Evolutionary conservation across 1,140 invertebrate genomes (phyloP).

Genomic region (Drosophila tani): DNA sequence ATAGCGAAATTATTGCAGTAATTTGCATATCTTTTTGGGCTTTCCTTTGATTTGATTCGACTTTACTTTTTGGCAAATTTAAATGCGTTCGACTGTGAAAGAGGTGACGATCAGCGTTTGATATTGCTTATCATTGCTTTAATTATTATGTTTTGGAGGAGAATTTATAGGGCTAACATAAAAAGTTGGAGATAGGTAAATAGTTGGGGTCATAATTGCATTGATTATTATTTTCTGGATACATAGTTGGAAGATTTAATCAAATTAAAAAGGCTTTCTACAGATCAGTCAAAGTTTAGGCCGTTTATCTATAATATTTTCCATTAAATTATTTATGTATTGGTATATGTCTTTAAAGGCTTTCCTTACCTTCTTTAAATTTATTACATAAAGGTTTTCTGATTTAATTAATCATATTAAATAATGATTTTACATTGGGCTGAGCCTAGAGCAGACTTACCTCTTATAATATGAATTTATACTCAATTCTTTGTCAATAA

Average conservation of each 20-base stretch:
- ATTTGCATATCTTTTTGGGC: conserved; percentile 31
- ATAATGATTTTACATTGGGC: too few species aligned
- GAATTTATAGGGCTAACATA: neutral
- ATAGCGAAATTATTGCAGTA: conserved; percentile 29
- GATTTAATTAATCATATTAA: too few species aligned
- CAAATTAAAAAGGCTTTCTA: neutral
- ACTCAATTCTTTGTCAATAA: too few species aligned
- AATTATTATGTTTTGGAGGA: neutral
- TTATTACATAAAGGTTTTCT: too few species aligned
- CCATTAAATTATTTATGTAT: neutral
- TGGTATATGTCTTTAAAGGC: too few species aligned
- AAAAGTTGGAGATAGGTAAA: too few species aligned
- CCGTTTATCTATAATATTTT: neutral
- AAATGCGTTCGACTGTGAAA: neutral
- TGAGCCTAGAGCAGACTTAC: too few species aligned
- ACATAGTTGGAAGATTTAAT: neutral
- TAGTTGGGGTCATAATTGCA: neutral
- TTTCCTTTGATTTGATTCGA: conserved; percentile 11
- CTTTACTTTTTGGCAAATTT: conserved; percentile 8
- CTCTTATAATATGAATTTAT: too few species aligned
- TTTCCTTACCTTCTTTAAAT: too few species aligned
- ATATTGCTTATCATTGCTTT: neutral
- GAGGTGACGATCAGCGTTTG: neutral
- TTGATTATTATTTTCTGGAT: neutral
- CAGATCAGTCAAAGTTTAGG: neutral